These are phyloP conservation scores for Pteronura brasiliensis DNA, from an alignment of 2,113 vertebrate species.

Conservation along the genomic window DNA sequence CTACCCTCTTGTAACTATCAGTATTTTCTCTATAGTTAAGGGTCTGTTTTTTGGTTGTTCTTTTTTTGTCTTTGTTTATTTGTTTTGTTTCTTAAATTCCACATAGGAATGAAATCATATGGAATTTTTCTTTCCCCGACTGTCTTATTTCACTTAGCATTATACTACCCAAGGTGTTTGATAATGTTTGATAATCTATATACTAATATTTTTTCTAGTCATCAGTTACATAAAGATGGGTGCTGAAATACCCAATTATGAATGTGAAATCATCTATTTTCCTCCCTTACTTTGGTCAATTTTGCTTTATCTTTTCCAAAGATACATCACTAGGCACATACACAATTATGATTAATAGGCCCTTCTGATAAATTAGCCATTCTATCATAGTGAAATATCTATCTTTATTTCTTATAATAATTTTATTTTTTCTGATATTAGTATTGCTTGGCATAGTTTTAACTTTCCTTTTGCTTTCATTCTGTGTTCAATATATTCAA, in stretches of 20 bases:
- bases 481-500: background rate
- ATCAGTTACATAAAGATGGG: background rate
- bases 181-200: background rate
- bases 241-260: background rate
- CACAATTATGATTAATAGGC: too few relatives aligned
- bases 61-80: too few relatives aligned
- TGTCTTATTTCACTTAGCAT: too few relatives aligned
- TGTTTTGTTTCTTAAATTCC: too few relatives aligned
- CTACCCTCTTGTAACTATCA: too few relatives aligned
- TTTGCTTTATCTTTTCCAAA: background rate
- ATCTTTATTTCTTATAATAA: too few relatives aligned
- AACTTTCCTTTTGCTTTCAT: background rate
- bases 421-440: background rate
- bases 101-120: too few relatives aligned
- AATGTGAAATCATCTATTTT: background rate
- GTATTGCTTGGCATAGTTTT: background rate
- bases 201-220: background rate
- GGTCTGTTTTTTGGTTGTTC: too few relatives aligned
- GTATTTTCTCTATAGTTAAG: too few relatives aligned
- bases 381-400: too few relatives aligned
- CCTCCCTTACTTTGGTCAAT: background rate
- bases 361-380: too few relatives aligned
- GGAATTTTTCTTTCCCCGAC: too few relatives aligned
- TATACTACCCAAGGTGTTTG: background rate
- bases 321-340: background rate